Conservation (phyloP, 2,797 vertebrate species). For the Typhlichthys subterraneus region DNA sequence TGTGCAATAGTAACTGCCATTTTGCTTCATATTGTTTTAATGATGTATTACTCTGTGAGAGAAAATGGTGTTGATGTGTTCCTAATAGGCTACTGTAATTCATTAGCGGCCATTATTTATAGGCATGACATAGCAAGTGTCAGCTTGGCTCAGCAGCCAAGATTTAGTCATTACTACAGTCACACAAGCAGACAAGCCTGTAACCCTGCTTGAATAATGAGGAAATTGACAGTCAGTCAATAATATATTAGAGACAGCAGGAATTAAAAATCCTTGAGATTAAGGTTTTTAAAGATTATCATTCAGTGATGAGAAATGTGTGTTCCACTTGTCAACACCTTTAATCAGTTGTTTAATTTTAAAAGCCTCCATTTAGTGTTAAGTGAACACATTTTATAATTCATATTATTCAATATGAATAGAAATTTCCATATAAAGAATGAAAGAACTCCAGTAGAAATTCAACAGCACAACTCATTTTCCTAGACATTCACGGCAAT, state of each 20-base stretch:
- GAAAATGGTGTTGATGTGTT: conserved; percentile 17
- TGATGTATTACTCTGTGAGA: conserved; percentile 20
- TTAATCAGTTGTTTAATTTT: conserved; percentile 1
- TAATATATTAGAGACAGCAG: conserved; percentile 1
- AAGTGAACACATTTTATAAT: background rate
- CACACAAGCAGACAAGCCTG: conserved; percentile 1
- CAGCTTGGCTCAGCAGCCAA: conserved; percentile 22
- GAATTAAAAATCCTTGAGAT: background rate
- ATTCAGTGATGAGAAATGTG: background rate
- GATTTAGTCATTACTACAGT: conserved; percentile 1
- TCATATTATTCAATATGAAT: background rate
- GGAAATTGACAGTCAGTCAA: conserved; percentile 14
- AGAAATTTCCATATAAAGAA: conserved; percentile 9
- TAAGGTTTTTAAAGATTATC: background rate
- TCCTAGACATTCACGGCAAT: conserved; percentile 10
- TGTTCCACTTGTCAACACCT: background rate
- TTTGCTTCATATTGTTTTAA: background rate
- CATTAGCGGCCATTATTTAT: conserved; percentile 46
- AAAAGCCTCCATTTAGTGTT: background rate
- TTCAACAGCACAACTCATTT: conserved; percentile 13
- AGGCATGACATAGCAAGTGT: conserved; percentile 24
- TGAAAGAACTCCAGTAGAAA: conserved; percentile 7
- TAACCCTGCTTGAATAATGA: conserved; percentile 7
- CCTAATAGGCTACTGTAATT: conserved; percentile 41
- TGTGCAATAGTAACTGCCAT: background rate